Evolutionary conservation across 2,888 invertebrate genomes (phyloP).

Genomic region (Tenthredo mesomela): DNA sequence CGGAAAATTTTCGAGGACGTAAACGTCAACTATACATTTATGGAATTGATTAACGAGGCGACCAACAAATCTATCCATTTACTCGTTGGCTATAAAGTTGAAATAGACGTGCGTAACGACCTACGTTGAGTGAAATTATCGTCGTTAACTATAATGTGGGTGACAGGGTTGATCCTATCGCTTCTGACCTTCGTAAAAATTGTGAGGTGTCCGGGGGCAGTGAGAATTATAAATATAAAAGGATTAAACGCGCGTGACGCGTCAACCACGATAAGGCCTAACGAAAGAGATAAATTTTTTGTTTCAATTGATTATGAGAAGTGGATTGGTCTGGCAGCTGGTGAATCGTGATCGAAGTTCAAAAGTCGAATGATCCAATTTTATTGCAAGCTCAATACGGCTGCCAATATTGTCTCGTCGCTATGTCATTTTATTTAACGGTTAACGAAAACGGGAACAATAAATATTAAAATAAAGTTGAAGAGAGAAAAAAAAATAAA

Average conservation of each 20-base stretch:
- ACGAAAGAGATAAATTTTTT: neutral
- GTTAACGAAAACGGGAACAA: neutral
- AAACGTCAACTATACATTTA: neutral
- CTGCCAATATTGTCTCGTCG: neutral
- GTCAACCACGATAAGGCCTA: neutral
- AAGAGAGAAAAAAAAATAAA: too few relatives aligned
- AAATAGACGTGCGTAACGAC: conserved; percentile 1
- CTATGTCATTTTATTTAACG: neutral
- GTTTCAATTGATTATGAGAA: neutral
- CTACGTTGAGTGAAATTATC: neutral
- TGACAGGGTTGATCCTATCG: neutral
- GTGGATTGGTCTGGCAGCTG: neutral
- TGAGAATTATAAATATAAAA: neutral
- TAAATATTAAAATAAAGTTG: neutral
- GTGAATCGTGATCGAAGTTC: conserved; percentile 3
- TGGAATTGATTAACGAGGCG: conserved; percentile 2
- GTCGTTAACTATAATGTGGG: conserved; percentile 14
- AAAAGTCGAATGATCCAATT: conserved; percentile 5
- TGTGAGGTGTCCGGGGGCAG: neutral
- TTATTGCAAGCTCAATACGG: neutral
- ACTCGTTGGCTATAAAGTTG: neutral
- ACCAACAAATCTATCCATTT: neutral
- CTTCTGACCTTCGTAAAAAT: neutral
- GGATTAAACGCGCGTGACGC: neutral
- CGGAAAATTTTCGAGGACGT: neutral